Evolutionary conservation across 2,113 vertebrate species (phyloP).

Genomic region (Lepus europaeus): DNA sequence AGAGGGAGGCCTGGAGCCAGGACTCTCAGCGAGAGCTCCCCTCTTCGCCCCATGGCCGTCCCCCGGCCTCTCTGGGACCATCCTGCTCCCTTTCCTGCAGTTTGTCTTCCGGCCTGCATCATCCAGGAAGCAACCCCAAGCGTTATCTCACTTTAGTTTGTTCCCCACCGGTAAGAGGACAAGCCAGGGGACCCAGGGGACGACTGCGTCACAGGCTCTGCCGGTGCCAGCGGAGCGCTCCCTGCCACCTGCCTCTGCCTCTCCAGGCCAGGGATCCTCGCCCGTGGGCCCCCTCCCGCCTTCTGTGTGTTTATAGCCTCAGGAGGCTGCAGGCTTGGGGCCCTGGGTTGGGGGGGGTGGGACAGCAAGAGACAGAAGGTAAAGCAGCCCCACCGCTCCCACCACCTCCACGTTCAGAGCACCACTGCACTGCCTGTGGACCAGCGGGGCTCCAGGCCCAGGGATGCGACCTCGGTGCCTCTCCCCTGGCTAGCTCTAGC

Average conservation of each 20-base stretch:
- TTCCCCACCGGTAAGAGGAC: accelerated
- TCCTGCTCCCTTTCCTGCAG: background rate
- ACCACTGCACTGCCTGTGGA: accelerated
- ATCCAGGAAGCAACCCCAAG: background rate
- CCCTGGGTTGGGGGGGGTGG: no score
- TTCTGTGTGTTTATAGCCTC: accelerated
- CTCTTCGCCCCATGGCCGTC: background rate
- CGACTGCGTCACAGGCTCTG: accelerated
- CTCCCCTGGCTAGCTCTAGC: no score
- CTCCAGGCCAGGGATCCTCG: accelerated
- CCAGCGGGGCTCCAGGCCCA: background rate
- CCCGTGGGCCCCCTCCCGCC: background rate
- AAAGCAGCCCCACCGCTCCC: accelerated
- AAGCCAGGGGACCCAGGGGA: background rate
- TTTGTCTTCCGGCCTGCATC: accelerated
- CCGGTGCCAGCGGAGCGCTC: accelerated
- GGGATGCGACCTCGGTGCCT: no score
- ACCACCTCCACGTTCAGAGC: accelerated
- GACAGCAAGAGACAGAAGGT: background rate
- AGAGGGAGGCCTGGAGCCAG: background rate
- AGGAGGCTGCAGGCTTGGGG: no score
- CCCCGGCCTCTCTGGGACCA: background rate
- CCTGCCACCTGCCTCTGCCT: accelerated
- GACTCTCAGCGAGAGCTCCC: background rate
- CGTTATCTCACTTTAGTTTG: background rate